These are phyloP conservation scores for Torymus auratus DNA, from an alignment of 2,888 invertebrate species.

Conservation along the genomic window DNA sequence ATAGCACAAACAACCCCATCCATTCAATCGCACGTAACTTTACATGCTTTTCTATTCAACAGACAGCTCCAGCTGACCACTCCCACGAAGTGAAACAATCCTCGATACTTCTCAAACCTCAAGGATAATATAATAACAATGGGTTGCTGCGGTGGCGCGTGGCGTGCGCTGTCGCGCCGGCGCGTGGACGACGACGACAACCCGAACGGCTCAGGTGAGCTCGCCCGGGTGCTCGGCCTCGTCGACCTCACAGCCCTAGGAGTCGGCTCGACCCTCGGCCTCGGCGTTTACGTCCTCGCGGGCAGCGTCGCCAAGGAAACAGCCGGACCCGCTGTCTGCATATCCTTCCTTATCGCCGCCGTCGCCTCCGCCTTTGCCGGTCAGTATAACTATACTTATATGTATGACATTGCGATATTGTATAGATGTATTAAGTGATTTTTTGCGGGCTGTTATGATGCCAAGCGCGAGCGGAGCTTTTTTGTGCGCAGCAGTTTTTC, in stretches of 20 bases:
- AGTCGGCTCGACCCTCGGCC: slow-evolving; percentile 91
- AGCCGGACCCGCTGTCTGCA: slow-evolving; percentile 93
- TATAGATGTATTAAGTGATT: too few relatives aligned
- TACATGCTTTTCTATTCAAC: too few relatives aligned
- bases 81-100: too few relatives aligned
- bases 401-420: too few relatives aligned
- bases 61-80: too few relatives aligned
- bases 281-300: slow-evolving; percentile 96
- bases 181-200: slow-evolving; percentile 74
- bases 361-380: slow-evolving; percentile 95
- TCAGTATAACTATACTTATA: slow-evolving; percentile 71
- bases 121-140: slow-evolving; percentile 54
- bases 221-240: slow-evolving; percentile 85
- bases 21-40: too few relatives aligned
- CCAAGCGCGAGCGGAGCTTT: not conserved
- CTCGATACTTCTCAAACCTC: too few relatives aligned
- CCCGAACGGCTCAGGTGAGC: slow-evolving; percentile 69
- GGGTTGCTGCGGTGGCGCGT: slow-evolving; percentile 60
- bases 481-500: not conserved
- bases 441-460: too few relatives aligned
- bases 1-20: too few relatives aligned
- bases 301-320: slow-evolving; percentile 91
- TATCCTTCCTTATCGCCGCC: slow-evolving; percentile 95
- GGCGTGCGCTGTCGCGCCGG: slow-evolving; percentile 76
- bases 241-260: slow-evolving; percentile 92